phyloP scores from a whole-genome alignment of 2,888 invertebrate genomes.

The Dendrolimus houi region DNA sequence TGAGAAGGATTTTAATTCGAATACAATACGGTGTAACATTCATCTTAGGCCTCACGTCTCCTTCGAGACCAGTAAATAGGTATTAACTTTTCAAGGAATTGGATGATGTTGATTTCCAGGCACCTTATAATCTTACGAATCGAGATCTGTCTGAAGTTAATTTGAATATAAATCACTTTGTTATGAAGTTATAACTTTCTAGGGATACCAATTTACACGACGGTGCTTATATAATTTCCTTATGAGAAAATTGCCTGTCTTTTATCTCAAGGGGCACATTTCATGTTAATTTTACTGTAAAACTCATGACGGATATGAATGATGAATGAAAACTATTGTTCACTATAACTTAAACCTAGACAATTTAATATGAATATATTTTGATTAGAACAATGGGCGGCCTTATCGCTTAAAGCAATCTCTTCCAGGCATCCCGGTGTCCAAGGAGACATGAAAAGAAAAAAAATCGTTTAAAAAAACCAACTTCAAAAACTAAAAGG shows the following conservation, averaged over 20 bases:
- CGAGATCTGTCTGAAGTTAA: slow-evolving; percentile 9
- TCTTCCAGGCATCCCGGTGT: too few relatives aligned
- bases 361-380: too few relatives aligned
- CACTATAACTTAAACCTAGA: too few relatives aligned
- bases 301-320: too few relatives aligned
- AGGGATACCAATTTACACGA: not conserved
- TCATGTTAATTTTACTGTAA: too few relatives aligned
- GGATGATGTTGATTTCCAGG: slow-evolving; percentile 29
- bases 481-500: too few relatives aligned
- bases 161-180: slow-evolving; percentile 9
- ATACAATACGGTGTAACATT: slow-evolving; percentile 19
- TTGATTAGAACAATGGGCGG: too few relatives aligned
- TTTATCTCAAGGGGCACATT: too few relatives aligned
- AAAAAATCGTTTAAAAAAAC: too few relatives aligned
- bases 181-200: not conserved
- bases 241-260: not conserved
- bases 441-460: too few relatives aligned
- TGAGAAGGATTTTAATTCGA: not conserved
- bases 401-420: too few relatives aligned
- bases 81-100: slow-evolving; percentile 30
- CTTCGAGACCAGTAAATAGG: slow-evolving; percentile 23
- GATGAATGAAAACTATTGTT: too few relatives aligned
- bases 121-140: slow-evolving; percentile 9
- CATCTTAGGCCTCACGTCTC: slow-evolving; percentile 13
- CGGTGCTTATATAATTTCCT: not conserved